Percentiles rank a stretch among this genome's conserved stretches.
Conservation (phyloP, 2,888 invertebrate species). For the Limnephilus auricula region DNA sequence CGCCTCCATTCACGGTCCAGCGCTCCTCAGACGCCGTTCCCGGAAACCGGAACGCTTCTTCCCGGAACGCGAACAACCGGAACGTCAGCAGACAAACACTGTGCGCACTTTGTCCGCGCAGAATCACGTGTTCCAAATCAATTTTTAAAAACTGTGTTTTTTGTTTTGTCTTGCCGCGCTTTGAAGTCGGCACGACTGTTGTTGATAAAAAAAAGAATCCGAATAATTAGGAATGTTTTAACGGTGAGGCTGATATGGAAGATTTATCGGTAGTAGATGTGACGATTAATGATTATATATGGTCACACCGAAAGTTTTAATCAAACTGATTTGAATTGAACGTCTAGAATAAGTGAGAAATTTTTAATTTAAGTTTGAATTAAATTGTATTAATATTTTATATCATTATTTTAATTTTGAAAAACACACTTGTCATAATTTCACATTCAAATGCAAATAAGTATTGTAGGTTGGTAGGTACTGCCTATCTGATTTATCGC, state of each 20-base stretch:
- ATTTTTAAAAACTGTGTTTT: neutral
- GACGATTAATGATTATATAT: neutral
- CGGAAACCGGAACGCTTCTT: constrained; percentile 56
- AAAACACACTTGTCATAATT: too few species aligned
- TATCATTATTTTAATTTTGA: too few species aligned
- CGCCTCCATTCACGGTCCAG: constrained; percentile 57
- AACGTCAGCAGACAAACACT: constrained; percentile 13
- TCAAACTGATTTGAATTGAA: neutral
- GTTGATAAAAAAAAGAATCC: constrained; percentile 29
- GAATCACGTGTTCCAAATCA: constrained; percentile 31
- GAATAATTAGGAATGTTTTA: constrained; percentile 4
- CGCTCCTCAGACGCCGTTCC: constrained; percentile 58
- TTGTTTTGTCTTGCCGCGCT: neutral
- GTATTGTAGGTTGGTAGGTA: too few species aligned
- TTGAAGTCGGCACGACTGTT: constrained; percentile 31
- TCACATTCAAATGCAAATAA: too few species aligned
- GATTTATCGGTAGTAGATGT: constrained; percentile 18
- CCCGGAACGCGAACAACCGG: constrained; percentile 29
- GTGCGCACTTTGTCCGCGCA: constrained; percentile 41
- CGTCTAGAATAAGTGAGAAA: neutral
- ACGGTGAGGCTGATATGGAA: constrained; percentile 17
- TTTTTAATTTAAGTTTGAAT: too few species aligned
- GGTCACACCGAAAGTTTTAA: neutral
- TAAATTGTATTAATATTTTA: too few species aligned
- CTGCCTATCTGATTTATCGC: too few species aligned